phyloP scores from a whole-genome alignment of 2,113 vertebrate genomes.

The Vulpes lagopus region DNA sequence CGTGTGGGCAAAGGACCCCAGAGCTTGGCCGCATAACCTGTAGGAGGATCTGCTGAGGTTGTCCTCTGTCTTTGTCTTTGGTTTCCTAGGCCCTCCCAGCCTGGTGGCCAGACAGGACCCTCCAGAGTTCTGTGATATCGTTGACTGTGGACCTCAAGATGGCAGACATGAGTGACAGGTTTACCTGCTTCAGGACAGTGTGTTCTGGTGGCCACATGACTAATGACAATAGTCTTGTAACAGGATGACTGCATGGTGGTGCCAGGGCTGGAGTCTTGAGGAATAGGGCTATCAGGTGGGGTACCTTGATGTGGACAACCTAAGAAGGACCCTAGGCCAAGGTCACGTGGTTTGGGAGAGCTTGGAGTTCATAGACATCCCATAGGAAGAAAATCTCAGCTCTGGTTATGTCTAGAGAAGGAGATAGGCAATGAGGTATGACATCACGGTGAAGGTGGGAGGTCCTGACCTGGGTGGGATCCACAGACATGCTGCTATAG shows the following conservation, averaged over 20 bases:
- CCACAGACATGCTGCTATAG: background rate
- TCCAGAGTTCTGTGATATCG: background rate
- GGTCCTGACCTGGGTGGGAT: background rate
- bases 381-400: background rate
- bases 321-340: background rate
- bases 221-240: background rate
- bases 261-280: background rate
- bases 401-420: background rate
- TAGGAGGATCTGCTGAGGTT: too few species aligned
- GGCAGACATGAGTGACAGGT: background rate
- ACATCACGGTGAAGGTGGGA: background rate
- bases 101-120: background rate
- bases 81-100: background rate
- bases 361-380: background rate
- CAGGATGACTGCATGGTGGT: background rate
- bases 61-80: background rate
- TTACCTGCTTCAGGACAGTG: background rate
- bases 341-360: background rate
- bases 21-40: background rate
- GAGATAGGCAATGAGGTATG: background rate
- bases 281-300: background rate
- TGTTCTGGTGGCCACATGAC: background rate
- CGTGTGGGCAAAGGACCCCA: accelerated
- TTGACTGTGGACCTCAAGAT: background rate
- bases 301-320: background rate